Evolutionary conservation across 2,113 vertebrate genomes (phyloP).

Genomic region (Phaetusa simplex): DNA sequence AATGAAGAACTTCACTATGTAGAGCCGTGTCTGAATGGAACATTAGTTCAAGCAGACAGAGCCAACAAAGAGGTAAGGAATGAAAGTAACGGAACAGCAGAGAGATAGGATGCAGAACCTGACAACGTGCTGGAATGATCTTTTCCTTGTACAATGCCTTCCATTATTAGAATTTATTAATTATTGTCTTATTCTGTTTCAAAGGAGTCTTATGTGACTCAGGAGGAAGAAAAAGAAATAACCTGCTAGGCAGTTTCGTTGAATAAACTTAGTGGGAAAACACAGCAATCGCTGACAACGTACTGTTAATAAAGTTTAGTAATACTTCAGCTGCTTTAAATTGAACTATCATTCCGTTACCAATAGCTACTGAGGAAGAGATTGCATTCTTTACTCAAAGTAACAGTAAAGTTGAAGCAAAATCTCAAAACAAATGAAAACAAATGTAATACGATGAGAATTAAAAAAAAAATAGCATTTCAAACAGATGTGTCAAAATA

Average conservation of each 20-base stretch:
- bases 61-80: conserved; percentile 95
- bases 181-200: not conserved
- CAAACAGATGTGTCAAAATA: not conserved
- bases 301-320: not conserved
- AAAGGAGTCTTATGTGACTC: not conserved
- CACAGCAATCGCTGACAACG: not conserved
- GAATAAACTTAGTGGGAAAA: not conserved
- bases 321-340: not conserved
- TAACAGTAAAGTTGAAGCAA: not conserved
- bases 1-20: conserved; percentile 96
- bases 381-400: not conserved
- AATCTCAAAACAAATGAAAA: not conserved
- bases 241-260: not conserved
- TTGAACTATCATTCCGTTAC: not conserved
- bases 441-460: not conserved
- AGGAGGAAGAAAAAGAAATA: not conserved
- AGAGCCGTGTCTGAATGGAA: conserved; percentile 94
- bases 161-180: conserved; percentile 29
- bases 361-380: not conserved
- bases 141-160: conserved; percentile 3
- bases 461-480: not conserved
- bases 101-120: not conserved
- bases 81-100: not conserved
- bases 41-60: conserved; percentile 95
- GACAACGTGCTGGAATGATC: not conserved